phyloP scores from a whole-genome alignment of 2,888 invertebrate genomes.

The Cybosia mesomella region DNA sequence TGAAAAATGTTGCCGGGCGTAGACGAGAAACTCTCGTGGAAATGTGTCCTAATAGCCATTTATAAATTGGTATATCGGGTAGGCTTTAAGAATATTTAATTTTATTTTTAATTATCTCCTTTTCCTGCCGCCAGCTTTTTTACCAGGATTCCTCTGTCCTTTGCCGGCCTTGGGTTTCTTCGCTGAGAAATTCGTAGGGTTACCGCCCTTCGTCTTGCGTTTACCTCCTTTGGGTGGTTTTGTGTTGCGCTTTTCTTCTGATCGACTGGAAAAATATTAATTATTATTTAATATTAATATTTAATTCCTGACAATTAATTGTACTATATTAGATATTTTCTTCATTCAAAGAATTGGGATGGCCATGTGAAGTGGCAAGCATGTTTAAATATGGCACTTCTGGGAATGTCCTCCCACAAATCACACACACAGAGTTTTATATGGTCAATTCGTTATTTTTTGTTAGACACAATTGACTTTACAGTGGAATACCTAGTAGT shows the following conservation, averaged over 20 bases:
- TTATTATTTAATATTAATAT: not conserved
- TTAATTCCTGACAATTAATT: too few species aligned
- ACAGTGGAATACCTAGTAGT: too few species aligned
- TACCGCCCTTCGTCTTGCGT: conserved; percentile 71
- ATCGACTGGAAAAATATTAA: conserved; percentile 65
- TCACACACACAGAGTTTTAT: too few species aligned
- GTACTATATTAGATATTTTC: not conserved
- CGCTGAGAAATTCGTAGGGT: conserved; percentile 77
- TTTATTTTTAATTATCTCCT: conserved; percentile 82
- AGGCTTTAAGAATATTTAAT: conserved; percentile 23
- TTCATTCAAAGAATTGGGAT: not conserved
- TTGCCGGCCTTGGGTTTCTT: conserved; percentile 90
- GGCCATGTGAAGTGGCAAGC: too few species aligned
- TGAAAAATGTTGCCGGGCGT: not conserved
- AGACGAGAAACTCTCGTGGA: not conserved
- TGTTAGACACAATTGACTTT: too few species aligned
- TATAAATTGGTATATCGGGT: too few species aligned
- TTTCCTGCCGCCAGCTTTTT: conserved; percentile 90
- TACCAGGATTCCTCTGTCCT: conserved; percentile 89
- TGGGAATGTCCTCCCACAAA: too few species aligned
- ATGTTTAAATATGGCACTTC: too few species aligned
- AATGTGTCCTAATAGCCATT: not conserved
- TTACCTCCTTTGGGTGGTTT: conserved; percentile 69
- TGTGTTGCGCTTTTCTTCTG: conserved; percentile 83
- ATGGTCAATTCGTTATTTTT: too few species aligned